Evolutionary conservation across 2,797 vertebrate species (phyloP).

Genomic region (Craterocephalus amniculus): DNA sequence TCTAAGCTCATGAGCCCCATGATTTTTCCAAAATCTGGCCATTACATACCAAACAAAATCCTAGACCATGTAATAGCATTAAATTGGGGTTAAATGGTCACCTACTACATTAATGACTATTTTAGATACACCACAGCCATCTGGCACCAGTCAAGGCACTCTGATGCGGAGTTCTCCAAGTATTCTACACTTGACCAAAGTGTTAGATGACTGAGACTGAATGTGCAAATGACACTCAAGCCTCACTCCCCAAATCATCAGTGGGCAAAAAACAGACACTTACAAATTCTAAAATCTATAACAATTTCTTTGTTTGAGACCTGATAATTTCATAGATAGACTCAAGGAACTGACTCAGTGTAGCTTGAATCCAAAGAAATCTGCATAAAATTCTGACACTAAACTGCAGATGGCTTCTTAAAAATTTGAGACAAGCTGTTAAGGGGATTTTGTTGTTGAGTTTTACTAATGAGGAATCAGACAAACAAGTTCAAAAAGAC

Average conservation of each 20-base stretch:
- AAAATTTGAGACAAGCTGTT: constrained; percentile 42
- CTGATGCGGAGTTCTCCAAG: constrained; percentile 16
- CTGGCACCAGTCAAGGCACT: constrained; percentile 36
- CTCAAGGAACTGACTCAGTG: too few relatives aligned
- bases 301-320: background rate
- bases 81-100: constrained; percentile 23
- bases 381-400: constrained; percentile 33
- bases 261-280: constrained; percentile 16
- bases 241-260: constrained; percentile 8
- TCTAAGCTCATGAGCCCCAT: background rate
- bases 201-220: constrained; percentile 25
- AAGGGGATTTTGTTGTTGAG: constrained; percentile 46
- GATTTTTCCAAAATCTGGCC: constrained; percentile 1
- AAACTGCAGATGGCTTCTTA: constrained; percentile 28
- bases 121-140: constrained; percentile 16
- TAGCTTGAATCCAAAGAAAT: too few relatives aligned
- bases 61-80: constrained; percentile 5
- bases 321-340: background rate
- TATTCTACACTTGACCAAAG: constrained; percentile 11
- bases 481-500: constrained; percentile 48
- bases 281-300: background rate
- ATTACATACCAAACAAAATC: background rate
- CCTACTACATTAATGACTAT: constrained; percentile 25
- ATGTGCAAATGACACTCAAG: background rate
- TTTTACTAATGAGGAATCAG: constrained; percentile 58